Conservation (phyloP, 1,140 invertebrate species). For the Anastrepha ludens region DNA sequence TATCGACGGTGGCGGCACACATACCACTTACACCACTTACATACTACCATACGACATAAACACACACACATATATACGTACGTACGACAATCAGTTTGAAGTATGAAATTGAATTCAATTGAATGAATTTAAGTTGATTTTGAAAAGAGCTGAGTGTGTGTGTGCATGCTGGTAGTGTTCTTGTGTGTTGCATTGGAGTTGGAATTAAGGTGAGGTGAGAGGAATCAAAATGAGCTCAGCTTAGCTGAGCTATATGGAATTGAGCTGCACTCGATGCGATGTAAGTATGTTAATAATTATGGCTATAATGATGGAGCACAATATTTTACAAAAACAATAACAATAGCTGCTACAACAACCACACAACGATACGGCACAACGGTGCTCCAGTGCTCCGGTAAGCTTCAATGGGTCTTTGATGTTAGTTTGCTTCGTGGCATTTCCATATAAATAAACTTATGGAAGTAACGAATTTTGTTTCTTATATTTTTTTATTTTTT, state of each 20-base stretch:
- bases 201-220: neutral
- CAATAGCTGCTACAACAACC: slow-evolving; percentile 58
- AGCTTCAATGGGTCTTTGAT: neutral
- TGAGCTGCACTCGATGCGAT: slow-evolving; percentile 43
- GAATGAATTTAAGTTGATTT: slow-evolving; percentile 52
- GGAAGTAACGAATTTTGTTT: neutral
- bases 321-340: slow-evolving; percentile 56
- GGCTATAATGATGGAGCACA: slow-evolving; percentile 52
- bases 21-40: neutral
- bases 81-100: slow-evolving; percentile 20
- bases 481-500: neutral
- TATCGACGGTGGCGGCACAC: slow-evolving; percentile 16
- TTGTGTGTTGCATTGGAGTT: neutral
- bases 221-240: slow-evolving; percentile 20
- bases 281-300: slow-evolving; percentile 53
- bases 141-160: slow-evolving; percentile 19
- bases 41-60: neutral
- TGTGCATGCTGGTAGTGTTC: neutral
- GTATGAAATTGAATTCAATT: slow-evolving; percentile 50
- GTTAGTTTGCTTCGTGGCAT: neutral
- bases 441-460: slow-evolving; percentile 47
- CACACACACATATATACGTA: neutral
- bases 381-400: slow-evolving; percentile 23
- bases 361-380: slow-evolving; percentile 59
- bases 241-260: slow-evolving; percentile 25